These are phyloP conservation scores for Argyrosomus regius DNA, from an alignment of 2,797 vertebrate species.

Conservation along the genomic window DNA sequence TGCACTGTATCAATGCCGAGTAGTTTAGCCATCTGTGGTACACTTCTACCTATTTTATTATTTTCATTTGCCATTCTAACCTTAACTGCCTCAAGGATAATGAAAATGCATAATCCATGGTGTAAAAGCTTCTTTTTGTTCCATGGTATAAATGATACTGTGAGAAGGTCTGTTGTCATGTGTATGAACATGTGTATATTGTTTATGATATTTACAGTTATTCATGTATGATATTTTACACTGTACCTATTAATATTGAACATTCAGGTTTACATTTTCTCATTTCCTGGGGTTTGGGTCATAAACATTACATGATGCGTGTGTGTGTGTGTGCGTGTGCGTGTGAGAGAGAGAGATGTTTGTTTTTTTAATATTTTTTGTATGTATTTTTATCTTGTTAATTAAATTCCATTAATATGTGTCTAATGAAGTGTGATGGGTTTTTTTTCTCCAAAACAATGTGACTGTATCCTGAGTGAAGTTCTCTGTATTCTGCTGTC, in stretches of 20 bases:
- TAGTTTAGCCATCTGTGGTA: conserved; percentile 48
- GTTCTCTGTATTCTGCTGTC: not conserved
- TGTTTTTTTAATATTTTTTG: not conserved
- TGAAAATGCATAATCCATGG: conserved; percentile 68
- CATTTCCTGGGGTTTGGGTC: conserved; percentile 46
- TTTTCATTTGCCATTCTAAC: conserved; percentile 64
- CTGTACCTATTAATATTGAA: conserved; percentile 46
- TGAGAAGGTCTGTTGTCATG: conserved; percentile 70
- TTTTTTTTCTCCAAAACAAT: not conserved
- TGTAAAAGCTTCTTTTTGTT: conserved; percentile 64
- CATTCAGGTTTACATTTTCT: conserved; percentile 72
- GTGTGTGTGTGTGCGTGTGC: conserved; percentile 34
- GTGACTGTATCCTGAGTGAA: not conserved
- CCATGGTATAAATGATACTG: conserved; percentile 79
- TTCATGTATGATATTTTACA: conserved; percentile 63
- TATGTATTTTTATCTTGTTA: conserved; percentile 47
- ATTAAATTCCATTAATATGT: conserved; percentile 55
- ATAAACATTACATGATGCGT: conserved; percentile 15
- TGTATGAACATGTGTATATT: conserved; percentile 70
- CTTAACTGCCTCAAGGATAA: conserved; percentile 79
- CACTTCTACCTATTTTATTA: conserved; percentile 36
- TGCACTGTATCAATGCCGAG: conserved; percentile 78
- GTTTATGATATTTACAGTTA: conserved; percentile 64
- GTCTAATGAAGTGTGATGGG: not conserved
- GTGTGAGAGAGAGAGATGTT: conserved; percentile 6